Conservation (phyloP, 2,113 vertebrate species). For the Pelvicachromis taeniatus region DNA sequence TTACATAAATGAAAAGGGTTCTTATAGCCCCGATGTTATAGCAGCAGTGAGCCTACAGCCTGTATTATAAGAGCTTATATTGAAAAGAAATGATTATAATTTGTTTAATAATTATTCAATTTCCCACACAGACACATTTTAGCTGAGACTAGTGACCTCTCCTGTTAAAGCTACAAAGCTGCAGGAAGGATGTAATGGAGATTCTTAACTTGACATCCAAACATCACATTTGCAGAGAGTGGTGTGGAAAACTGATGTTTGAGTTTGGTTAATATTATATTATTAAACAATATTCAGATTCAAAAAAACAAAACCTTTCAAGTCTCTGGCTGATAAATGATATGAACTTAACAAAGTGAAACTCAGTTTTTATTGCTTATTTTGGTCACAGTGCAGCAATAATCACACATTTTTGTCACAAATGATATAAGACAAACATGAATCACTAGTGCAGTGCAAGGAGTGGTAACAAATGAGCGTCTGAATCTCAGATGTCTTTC, state of each 20-base stretch:
- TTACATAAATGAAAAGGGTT: neutral
- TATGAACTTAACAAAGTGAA: neutral
- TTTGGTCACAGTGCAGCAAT: neutral
- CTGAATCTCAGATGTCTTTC: slow-evolving; percentile 49
- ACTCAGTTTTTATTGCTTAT: neutral
- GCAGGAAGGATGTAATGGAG: neutral
- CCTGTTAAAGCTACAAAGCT: neutral
- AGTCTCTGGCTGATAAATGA: no score
- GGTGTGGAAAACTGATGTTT: no score
- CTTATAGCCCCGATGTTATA: neutral
- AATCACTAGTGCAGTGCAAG: neutral
- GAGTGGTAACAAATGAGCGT: neutral
- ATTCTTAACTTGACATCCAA: neutral
- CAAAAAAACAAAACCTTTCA: neutral
- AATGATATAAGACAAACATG: neutral
- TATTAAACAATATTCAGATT: no score
- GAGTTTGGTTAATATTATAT: no score
- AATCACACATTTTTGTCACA: neutral
- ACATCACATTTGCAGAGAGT: neutral
- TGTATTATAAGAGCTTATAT: neutral
- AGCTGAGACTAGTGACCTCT: neutral
- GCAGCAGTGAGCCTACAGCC: neutral
- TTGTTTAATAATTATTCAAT: neutral
- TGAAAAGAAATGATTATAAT: neutral
- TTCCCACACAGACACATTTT: neutral